Percentiles rank a stretch among this genome's conserved stretches.
phyloP scores from a whole-genome alignment of 2,888 invertebrate genomes.

The Clanis bilineata region DNA sequence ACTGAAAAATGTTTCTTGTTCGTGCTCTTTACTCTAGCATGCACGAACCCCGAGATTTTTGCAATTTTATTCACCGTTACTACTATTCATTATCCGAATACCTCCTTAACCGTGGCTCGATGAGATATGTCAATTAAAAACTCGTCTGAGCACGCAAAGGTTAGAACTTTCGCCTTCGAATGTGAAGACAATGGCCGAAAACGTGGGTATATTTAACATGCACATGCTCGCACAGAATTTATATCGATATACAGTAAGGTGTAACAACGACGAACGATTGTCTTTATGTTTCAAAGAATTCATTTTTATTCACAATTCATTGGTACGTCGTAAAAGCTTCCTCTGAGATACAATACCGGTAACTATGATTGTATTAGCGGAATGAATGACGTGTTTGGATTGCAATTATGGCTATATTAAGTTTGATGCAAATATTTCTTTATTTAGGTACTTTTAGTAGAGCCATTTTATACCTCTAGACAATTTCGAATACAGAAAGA shows the following conservation, averaged over 20 bases:
- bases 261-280: slow-evolving; percentile 16
- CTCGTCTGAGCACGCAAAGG: background rate
- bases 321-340: slow-evolving; percentile 28
- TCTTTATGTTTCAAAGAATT: slow-evolving; percentile 27
- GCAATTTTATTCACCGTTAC: background rate
- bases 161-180: slow-evolving; percentile 4
- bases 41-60: background rate
- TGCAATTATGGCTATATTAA: background rate
- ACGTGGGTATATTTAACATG: background rate
- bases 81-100: background rate
- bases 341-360: slow-evolving; percentile 23
- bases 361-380: background rate
- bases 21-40: background rate
- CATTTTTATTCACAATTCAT: slow-evolving; percentile 30
- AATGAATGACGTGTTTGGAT: background rate
- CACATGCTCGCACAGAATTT: background rate
- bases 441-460: background rate
- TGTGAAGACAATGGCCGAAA: slow-evolving; percentile 32
- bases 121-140: background rate
- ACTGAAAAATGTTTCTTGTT: no score
- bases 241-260: slow-evolving; percentile 29
- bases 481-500: no score
- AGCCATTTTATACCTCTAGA: no score
- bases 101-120: background rate
- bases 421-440: background rate